Evolutionary conservation across 2,797 vertebrate species (phyloP).

Genomic region (Calcarius lapponicus): DNA sequence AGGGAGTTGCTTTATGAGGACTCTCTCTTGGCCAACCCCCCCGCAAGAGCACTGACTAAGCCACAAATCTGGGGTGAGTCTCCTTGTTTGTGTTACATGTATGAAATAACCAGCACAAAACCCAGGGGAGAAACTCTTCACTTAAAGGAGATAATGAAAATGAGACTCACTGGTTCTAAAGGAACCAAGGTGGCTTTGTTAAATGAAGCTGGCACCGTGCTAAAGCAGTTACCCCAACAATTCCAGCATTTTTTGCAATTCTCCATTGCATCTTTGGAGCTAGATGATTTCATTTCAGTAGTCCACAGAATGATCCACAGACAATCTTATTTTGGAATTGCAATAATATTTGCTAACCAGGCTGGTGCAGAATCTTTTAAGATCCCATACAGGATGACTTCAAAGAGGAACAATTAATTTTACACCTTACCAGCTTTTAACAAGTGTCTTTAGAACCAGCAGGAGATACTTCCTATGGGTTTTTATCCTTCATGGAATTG

Average conservation of each 20-base stretch:
- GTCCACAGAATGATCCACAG: background rate
- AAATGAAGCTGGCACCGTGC: background rate
- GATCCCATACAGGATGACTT: background rate
- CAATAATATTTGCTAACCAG: background rate
- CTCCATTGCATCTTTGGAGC: background rate
- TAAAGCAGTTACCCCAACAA: background rate
- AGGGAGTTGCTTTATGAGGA: background rate
- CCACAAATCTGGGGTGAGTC: background rate
- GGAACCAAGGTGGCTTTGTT: background rate
- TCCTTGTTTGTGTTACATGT: background rate
- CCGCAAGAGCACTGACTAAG: background rate
- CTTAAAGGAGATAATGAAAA: background rate
- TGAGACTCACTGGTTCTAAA: background rate
- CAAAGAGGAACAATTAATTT: background rate
- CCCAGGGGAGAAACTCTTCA: background rate
- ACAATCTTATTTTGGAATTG: background rate
- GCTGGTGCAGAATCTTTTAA: background rate
- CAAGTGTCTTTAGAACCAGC: background rate
- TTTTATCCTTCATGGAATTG: background rate
- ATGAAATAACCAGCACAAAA: background rate
- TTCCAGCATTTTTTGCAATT: background rate
- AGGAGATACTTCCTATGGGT: background rate
- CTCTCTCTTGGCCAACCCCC: background rate
- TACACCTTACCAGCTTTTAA: background rate
- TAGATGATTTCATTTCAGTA: background rate